Evolutionary conservation across 2,888 invertebrate species (phyloP), one percentile per base, ranked within the genome.

Genomic region (Orthosia gracilis): DNA sequence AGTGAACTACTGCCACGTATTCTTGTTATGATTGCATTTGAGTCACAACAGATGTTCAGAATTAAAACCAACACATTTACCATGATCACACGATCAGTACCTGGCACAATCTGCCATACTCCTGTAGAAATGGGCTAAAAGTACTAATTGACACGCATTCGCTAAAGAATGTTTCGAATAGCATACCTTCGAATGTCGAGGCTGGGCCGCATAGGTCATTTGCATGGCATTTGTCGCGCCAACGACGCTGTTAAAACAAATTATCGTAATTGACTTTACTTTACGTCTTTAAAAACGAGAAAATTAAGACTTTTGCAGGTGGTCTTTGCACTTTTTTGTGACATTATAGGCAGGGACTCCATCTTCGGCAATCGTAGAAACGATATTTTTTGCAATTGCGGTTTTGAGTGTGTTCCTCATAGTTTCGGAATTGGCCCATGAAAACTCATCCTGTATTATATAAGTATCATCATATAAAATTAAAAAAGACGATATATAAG

Each of bases 171-270:
- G 65, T 54, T 50, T 52, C 58, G 57, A 65, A 80, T 68, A 64
- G 66, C 79, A 64, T 68, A 7, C 73, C 68, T 68, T 61, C 54
- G 80, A 67, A 83, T 73, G 83, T 80, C 68, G 62, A 59, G 57
- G 52, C 69, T 52, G 67, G 54, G 50, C 59, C 40, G 59, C 47
- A 83, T 79, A 79, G 80, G 80, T 83, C 83, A 79, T 83, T 80
- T 83, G 80, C 80, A 79, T 80, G 80, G 83, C 73, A 80, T 80
- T 80, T 83, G 80, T 80, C 80, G 83, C 83, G 52, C 65, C 59
- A 65, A 50, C 50, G 17, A 47, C 73, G 73, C 61, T 67, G 49
- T 83, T 78, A 68, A 79, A 83, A 80, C 83, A 83, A 80, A 80
- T 80, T 80, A 83, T 73, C 12, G 83, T 83, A 80, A 80, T 83